Percentiles rank a stretch among this genome's conserved stretches.
Evolutionary conservation across 2,113 vertebrate species (phyloP).

Genomic region (Odocoileus virginianus): DNA sequence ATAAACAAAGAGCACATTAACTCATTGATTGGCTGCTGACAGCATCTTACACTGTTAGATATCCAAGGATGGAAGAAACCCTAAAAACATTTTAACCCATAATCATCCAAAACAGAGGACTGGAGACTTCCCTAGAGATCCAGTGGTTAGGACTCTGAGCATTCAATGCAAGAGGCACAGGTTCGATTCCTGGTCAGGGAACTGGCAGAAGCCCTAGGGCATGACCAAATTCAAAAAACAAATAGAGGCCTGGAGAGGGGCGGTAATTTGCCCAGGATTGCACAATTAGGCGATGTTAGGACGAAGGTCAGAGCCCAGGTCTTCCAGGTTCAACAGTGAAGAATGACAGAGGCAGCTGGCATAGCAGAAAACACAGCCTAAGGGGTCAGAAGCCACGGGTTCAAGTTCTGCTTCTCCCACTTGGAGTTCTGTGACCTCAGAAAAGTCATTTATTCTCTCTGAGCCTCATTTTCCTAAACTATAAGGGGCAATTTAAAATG

Average conservation of each 20-base stretch:
- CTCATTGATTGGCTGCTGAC: neutral
- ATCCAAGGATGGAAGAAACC: neutral
- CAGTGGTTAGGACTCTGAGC: neutral
- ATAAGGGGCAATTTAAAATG: neutral
- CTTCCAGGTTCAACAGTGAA: neutral
- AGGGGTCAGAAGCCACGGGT: neutral
- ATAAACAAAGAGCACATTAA: neutral
- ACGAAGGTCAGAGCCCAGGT: neutral
- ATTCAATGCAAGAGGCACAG: neutral
- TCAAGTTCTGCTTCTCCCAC: constrained; percentile 11
- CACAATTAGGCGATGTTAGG: neutral
- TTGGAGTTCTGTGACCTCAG: neutral
- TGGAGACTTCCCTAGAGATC: neutral
- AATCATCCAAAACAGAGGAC: neutral
- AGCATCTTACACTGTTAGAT: neutral
- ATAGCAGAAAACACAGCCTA: neutral
- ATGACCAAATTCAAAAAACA: neutral
- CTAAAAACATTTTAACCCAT: neutral
- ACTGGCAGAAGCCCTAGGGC: neutral
- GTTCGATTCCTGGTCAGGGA: neutral
- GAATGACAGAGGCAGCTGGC: neutral
- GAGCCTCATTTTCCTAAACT: neutral
- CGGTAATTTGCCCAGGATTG: neutral
- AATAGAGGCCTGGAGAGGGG: neutral
- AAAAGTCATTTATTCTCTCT: neutral